Evolutionary conservation across 1,140 invertebrate genomes (phyloP), one percentile per base, ranked within the genome.

Genomic region (Ceratitis capitata): DNA sequence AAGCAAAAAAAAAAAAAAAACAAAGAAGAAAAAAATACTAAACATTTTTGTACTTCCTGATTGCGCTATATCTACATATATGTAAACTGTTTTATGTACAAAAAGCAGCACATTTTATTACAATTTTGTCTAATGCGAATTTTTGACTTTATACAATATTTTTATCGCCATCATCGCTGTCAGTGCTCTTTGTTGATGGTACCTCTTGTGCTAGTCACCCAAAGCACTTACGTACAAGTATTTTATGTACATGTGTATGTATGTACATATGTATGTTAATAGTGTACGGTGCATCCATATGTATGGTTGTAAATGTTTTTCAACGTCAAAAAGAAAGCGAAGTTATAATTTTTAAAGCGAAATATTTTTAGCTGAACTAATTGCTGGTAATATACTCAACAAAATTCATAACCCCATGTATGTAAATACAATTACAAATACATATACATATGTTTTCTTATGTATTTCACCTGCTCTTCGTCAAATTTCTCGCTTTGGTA

Each of bases 141-240:
- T 78, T 64, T 42, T 32, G 69, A 19, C 4, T n/a, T 78, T 45
- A 32, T 45, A n/a, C n/a, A n/a, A n/a, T n/a, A n/a, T 45, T 78
- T 35, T 78, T 78, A 78, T 78, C 69, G 69, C 69, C 19, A 23
- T 56, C 51, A 19, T 56, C 58, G 58, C 9, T 64, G 58, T 12
- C 58, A 26, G 7, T 14, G 32, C 4, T 61, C 35, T 16, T 45
- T 45, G 69, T 39, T 42, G 69, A 4, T 42, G 69, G 39, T 45
- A 35, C 19, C 69, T 45, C 69, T 45, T 78, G 69, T 78, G 45
- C 69, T 78, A 78, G 69, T 45, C 69, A 45, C 69, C 69, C 42
- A 78, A 39, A 45, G 14, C 69, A 35, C 4, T 78, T 78, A 47
- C 16, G 61, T 29, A 39, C 32, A n/a, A n/a, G n/a, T n/a, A n/a